Evolutionary conservation across 2,888 invertebrate species (phyloP).

Genomic region (Linnaemya tessellans): DNA sequence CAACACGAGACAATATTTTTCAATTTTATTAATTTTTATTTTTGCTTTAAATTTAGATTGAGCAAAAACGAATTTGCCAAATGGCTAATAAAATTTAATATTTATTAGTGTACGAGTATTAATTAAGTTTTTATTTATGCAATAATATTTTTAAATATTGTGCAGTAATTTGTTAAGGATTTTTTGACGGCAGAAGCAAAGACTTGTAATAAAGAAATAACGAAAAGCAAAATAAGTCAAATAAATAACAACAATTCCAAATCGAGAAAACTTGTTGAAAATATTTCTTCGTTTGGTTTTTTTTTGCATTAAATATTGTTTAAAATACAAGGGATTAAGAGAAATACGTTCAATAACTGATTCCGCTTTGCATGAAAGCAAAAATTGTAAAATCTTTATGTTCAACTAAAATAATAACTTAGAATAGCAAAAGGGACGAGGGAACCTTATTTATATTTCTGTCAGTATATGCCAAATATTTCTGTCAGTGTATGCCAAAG

Average conservation of each 20-base stretch:
- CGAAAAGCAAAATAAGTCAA: neutral
- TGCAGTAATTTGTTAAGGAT: conserved; percentile 17
- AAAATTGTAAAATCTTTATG: no score
- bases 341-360: no score
- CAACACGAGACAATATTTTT: conserved; percentile 62
- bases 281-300: neutral
- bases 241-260: neutral
- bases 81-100: conserved; percentile 67
- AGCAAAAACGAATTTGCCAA: conserved; percentile 59
- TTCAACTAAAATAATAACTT: no score
- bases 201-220: conserved; percentile 4
- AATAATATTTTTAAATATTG: conserved; percentile 46
- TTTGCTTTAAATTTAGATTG: conserved; percentile 35
- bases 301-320: neutral
- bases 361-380: no score
- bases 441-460: no score
- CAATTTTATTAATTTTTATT: conserved; percentile 51
- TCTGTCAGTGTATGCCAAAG: neutral
- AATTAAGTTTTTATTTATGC: conserved; percentile 70
- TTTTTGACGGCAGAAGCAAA: conserved; percentile 7
- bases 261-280: neutral
- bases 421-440: no score
- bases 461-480: no score
- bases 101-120: conserved; percentile 59
- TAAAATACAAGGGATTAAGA: neutral